Evolutionary conservation across 1,140 invertebrate genomes (phyloP).

Genomic region (Lamellibrachia luymesi): DNA sequence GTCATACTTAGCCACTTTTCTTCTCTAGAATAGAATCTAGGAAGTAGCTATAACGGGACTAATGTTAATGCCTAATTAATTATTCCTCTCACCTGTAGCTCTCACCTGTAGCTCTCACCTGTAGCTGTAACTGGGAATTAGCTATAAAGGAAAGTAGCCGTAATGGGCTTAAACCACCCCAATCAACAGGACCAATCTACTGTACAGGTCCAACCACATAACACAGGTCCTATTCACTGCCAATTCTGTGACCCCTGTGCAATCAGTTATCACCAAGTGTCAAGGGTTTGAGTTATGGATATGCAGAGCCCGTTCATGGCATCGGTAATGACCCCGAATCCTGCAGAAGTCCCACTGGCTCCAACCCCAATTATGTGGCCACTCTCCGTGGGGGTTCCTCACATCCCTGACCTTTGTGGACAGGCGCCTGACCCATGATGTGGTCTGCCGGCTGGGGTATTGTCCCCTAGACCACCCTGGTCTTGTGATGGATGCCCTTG

Average conservation of each 20-base stretch:
- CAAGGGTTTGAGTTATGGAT: background rate
- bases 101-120: too few relatives aligned
- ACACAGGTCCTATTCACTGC: background rate
- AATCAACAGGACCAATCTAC: background rate
- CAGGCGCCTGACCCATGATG: background rate
- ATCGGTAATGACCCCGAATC: background rate
- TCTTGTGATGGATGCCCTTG: background rate
- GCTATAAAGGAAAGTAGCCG: too few relatives aligned
- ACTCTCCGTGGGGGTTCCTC: background rate
- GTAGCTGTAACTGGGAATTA: too few relatives aligned
- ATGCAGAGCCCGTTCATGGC: background rate
- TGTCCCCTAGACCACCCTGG: background rate
- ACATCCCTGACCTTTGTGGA: background rate
- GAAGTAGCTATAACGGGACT: too few relatives aligned
- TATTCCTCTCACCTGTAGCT: too few relatives aligned
- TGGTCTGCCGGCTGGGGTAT: background rate
- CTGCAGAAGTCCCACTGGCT: background rate
- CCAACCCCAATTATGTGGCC: background rate
- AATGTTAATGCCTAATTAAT: too few relatives aligned
- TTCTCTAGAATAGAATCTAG: too few relatives aligned
- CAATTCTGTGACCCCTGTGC: background rate
- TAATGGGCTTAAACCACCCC: background rate
- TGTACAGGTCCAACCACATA: background rate
- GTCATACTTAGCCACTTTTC: too few relatives aligned
- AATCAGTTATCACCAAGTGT: background rate